A percentile compares a stretch with the other conserved stretches of the same genome.
Conservation (phyloP, 2,797 vertebrate species). For the Pseudochirops cupreus region DNA sequence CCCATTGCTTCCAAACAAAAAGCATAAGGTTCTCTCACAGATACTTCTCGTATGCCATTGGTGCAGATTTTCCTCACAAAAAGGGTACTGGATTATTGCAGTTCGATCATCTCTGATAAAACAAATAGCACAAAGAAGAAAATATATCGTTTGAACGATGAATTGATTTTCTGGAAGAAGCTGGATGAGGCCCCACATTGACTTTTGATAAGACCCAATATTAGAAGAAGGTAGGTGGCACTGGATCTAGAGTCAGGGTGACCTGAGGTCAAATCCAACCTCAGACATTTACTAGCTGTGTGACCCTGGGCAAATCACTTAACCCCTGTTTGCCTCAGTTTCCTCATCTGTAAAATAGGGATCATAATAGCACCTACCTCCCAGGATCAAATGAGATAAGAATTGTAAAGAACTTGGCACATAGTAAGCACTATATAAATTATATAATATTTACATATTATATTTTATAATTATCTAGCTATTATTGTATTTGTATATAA, state of each 20-base stretch:
- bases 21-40: constrained; percentile 40
- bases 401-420: not conserved
- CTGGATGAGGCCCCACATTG: not conserved
- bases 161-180: not conserved
- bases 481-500: too few species aligned
- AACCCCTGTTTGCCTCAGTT: not conserved
- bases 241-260: not conserved
- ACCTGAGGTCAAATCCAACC: constrained; percentile 21
- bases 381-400: constrained; percentile 1
- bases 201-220: not conserved
- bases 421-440: not conserved
- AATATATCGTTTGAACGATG: constrained; percentile 4
- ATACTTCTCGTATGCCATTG: constrained; percentile 6
- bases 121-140: constrained; percentile 16
- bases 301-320: not conserved
- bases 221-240: not conserved
- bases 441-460: too few species aligned
- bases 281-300: not conserved
- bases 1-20: constrained; percentile 60
- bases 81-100: not conserved
- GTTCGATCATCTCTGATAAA: not conserved
- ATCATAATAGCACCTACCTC: not conserved
- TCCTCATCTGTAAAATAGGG: not conserved
- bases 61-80: not conserved
- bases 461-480: too few species aligned